Evolutionary conservation across 2,113 vertebrate species (phyloP).

Genomic region (Sylvicapra grimmia): DNA sequence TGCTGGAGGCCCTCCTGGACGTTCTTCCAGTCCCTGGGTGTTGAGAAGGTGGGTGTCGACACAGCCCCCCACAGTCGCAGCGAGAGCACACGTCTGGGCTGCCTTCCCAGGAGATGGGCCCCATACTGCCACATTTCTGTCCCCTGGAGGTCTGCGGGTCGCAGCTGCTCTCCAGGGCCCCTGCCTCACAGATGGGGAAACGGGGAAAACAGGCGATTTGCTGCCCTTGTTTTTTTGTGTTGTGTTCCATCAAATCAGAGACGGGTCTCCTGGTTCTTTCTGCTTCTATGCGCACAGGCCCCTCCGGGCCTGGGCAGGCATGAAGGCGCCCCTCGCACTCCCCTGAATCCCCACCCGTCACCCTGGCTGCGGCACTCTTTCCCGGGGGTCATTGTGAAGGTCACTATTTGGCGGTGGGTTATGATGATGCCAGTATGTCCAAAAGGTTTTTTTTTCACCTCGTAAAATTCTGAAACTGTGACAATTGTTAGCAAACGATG

Average conservation of each 20-base stretch:
- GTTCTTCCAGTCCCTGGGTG: neutral
- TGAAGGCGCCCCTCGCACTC: accelerated
- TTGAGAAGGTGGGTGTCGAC: accelerated
- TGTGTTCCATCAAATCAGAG: neutral
- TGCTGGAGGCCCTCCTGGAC: accelerated
- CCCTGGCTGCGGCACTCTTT: accelerated
- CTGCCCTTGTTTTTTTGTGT: accelerated
- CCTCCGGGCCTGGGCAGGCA: accelerated
- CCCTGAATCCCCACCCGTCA: neutral
- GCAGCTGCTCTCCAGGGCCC: accelerated
- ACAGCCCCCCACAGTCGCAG: accelerated
- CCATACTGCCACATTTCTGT: accelerated
- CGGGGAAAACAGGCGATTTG: accelerated
- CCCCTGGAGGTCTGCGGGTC: accelerated
- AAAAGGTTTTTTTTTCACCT: neutral
- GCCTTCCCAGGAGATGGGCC: no score
- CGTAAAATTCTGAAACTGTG: accelerated
- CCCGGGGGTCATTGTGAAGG: accelerated
- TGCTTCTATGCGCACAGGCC: neutral
- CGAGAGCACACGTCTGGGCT: accelerated
- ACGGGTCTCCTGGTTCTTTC: neutral
- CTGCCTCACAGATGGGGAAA: accelerated
- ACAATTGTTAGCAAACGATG: neutral
- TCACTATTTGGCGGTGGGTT: neutral
- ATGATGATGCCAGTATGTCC: neutral